A percentile compares a stretch with the other conserved stretches of the same genome.
Conservation (phyloP, 1,140 invertebrate genomes). For the Temnothorax longispinosus region DNA sequence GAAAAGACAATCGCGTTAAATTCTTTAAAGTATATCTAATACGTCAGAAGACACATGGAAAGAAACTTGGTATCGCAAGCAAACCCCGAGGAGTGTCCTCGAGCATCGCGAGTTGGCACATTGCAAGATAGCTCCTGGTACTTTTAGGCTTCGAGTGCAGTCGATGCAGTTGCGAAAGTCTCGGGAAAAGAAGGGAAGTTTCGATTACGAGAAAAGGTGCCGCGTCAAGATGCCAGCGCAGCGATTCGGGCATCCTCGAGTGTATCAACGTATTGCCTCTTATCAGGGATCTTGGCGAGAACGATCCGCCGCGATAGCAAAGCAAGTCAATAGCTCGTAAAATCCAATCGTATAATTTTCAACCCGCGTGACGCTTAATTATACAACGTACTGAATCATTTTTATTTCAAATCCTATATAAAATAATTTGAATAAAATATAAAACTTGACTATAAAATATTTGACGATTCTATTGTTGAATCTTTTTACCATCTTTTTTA, state of each 20-base stretch:
- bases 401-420: not conserved
- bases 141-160: slow-evolving; percentile 67
- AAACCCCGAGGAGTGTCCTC: slow-evolving; percentile 19
- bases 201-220: slow-evolving; percentile 59
- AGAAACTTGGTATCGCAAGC: slow-evolving; percentile 27
- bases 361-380: not conserved
- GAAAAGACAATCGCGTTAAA: not conserved
- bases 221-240: slow-evolving; percentile 72
- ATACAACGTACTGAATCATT: not conserved
- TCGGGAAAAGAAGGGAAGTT: slow-evolving; percentile 48
- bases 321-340: not conserved
- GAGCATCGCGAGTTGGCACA: slow-evolving; percentile 66
- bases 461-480: not conserved
- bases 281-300: slow-evolving; percentile 36
- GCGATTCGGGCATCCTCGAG: slow-evolving; percentile 68
- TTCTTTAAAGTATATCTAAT: not conserved
- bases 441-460: not conserved
- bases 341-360: not conserved
- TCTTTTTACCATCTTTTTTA: not conserved
- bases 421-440: not conserved
- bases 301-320: slow-evolving; percentile 6
- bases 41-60: not conserved
- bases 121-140: slow-evolving; percentile 64
- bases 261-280: slow-evolving; percentile 57
- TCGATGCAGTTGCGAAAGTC: slow-evolving; percentile 56